Base-by-base conservation (phyloP, 2,888 invertebrate genomes). In the Elmis aenea region DNA sequence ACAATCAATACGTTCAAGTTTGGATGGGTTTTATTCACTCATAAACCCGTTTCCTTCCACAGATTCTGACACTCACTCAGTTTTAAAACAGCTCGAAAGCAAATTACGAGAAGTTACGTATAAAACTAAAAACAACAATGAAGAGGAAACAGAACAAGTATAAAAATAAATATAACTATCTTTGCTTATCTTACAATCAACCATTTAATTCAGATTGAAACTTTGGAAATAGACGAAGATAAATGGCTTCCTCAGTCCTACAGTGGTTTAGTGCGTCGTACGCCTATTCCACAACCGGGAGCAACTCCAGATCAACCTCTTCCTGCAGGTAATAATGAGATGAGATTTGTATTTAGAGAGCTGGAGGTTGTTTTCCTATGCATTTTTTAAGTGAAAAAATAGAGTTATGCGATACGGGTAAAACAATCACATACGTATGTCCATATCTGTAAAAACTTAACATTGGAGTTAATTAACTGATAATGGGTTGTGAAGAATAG, bases 201-300 rank as follows among this genome's bases (percentile, higher is more conserved):
- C 11, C 3, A 18, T 11, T 2, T 11, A 18, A 2, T 5, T n/a
- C 14, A 42, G 40, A 18, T 45, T 35, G 42, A 48, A 26, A 48
- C 42, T 21, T 26, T 46, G 22, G 55, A 57, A 25, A 32, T 46
- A 1, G 44, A 49, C 8, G 65, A 65, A 14, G 62, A 64, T 15
- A 60, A 61, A 45, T 58, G 60, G 58, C 39, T 68, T 26, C 67
- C 68, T 3, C 50, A 55, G n/a, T 58, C 67, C 8, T 67, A 67
- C 40, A 59, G 52, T 33, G 57, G 62, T n/a, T 51, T 68, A 24
- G 50, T 66, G 13, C 48, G 64, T 36, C 50, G 57, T 31, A 65
- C 66, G 1, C 67, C 68, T 5, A 25, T 64, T 10, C 62, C 65
- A 2, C 63, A 59, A 43, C 54, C 58, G 29, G 61, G 59, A 25